A percentile compares a stretch with the other conserved stretches of the same genome.
Conservation (phyloP, 2,113 vertebrate genomes). For the Tetrax tetrax region DNA sequence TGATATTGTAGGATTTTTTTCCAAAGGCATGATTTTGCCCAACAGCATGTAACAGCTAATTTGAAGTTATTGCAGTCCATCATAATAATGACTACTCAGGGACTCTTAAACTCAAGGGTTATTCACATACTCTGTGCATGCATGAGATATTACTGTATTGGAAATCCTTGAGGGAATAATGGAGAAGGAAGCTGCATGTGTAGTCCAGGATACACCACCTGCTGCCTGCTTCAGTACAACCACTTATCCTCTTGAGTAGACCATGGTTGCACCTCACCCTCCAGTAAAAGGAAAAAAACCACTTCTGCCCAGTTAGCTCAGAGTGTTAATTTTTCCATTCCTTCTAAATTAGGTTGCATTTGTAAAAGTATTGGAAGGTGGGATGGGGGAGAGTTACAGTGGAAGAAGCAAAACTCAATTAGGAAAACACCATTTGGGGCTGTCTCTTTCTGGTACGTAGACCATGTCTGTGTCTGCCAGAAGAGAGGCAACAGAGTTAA, state of each 20-base stretch:
- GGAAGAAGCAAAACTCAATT: not conserved
- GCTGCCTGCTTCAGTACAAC: not conserved
- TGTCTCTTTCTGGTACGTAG: not conserved
- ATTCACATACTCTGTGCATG: not conserved
- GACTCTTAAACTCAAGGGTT: not conserved
- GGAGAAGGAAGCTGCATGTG: not conserved
- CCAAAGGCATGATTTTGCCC: not conserved
- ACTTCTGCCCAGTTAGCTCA: not conserved
- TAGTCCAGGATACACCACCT: not conserved
- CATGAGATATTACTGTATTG: not conserved
- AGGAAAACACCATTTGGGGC: not conserved
- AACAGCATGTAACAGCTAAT: not conserved
- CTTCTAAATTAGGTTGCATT: not conserved
- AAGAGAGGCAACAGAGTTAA: not conserved
- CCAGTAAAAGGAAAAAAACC: not conserved
- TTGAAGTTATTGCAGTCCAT: not conserved
- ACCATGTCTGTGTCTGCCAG: not conserved
- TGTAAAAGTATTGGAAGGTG: not conserved
- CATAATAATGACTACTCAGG: not conserved
- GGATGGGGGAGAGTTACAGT: rapidly evolving
- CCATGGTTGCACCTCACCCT: not conserved
- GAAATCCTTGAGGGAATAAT: not conserved
- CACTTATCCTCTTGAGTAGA: not conserved
- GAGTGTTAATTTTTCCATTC: not conserved
- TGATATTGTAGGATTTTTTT: not conserved